Base-by-base conservation (phyloP, 2,888 invertebrate species). In the Euplexia lucipara region DNA sequence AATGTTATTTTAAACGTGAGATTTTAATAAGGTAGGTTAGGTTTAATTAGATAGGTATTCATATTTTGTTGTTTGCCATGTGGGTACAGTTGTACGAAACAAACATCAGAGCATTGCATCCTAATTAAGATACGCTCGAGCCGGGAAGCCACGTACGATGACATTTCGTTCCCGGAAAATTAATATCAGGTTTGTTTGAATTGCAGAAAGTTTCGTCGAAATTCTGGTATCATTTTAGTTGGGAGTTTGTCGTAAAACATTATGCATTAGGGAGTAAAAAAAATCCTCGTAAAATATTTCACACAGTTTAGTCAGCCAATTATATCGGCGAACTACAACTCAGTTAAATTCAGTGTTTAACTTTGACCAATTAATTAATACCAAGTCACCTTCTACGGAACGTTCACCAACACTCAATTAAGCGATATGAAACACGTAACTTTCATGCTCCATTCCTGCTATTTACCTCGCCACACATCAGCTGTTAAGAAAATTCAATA, bases 371-470 rank as follows among this genome's bases (percentile, higher is more conserved):
- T 49, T 52, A 59, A 30, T 26, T 34, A 30, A 16, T 22, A 34
- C 37, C 22, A 10, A 54, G 41, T 65, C 32, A 56, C 49, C 35
- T 41, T 26, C 20, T 54, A 45, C 59, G 32, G 41, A 47, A 65
- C 41, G 51, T 41, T 41, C 30, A 16, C 53, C 34, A 59, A 56
- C 63, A 74, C 39, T 52, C 52, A 22, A 45, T 51, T 35, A 60
- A 64, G 53, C 64, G 44, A 48, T 49, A 67, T 47, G 22, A 26
- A 63, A 59, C 45, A 61, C 54, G 56, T 64, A 45, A 71, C 18
- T 30, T 45, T 39, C 75, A 77, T 77, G 75, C 77, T 67, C 34
- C 65, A 73, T 72, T 71, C 65, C 47, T 51, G 16, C 49, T 54
- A 57, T 20, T 44, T 35, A 56, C 44, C n/a, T 42, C 45, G 14